phyloP scores from a whole-genome alignment of 1,140 invertebrate genomes.

The Drosophila ogumai region DNA sequence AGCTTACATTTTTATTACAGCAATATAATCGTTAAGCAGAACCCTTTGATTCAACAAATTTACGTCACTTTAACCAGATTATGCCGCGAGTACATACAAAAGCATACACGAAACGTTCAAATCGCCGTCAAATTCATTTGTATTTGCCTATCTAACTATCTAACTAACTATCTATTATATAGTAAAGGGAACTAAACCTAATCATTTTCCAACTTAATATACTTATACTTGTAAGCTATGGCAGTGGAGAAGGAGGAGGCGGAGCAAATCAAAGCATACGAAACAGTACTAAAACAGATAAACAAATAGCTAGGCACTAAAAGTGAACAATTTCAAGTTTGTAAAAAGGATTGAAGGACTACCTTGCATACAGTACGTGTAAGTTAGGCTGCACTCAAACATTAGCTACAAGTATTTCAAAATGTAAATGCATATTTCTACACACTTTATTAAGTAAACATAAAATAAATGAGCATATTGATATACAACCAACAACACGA shows the following conservation, averaged over 20 bases:
- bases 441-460: slow-evolving; percentile 65
- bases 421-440: slow-evolving; percentile 69
- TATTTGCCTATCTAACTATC: slow-evolving; percentile 31
- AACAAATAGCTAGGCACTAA: slow-evolving; percentile 70
- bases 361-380: slow-evolving; percentile 20
- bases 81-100: slow-evolving; percentile 33
- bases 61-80: slow-evolving; percentile 28
- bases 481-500: slow-evolving; percentile 19
- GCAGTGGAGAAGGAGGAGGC: slow-evolving; percentile 4
- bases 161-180: slow-evolving; percentile 10
- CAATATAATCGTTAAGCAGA: slow-evolving; percentile 47
- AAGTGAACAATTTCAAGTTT: slow-evolving; percentile 73
- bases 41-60: slow-evolving; percentile 21
- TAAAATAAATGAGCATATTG: slow-evolving; percentile 54
- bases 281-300: slow-evolving; percentile 70
- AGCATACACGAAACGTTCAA: slow-evolving; percentile 32
- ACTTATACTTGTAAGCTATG: slow-evolving; percentile 45
- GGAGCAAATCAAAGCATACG: slow-evolving; percentile 66
- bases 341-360: slow-evolving; percentile 29
- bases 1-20: slow-evolving; percentile 38
- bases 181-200: slow-evolving; percentile 10
- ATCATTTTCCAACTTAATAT: slow-evolving; percentile 52
- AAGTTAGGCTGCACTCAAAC: slow-evolving; percentile 48
- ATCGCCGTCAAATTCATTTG: slow-evolving; percentile 26
- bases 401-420: slow-evolving; percentile 73